Conservation (phyloP, 2,888 invertebrate species). For the Ophonus ardosiacus region DNA sequence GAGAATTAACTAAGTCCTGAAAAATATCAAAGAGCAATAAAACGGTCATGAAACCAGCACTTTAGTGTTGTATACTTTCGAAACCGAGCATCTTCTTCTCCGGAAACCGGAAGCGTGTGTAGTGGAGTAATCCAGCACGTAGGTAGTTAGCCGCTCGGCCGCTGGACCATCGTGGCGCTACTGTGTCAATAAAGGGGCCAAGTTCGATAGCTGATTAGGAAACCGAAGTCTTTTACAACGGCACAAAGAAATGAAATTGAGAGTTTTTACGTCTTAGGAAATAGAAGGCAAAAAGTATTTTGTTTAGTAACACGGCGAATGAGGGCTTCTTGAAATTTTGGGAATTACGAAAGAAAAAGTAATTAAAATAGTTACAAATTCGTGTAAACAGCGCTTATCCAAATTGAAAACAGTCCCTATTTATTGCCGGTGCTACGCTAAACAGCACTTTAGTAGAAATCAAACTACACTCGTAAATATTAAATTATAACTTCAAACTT, state of each 20-base stretch:
- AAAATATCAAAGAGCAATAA: neutral
- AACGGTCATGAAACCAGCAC: neutral
- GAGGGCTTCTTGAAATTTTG: neutral
- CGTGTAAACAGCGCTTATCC: too few relatives aligned
- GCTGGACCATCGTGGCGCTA: neutral
- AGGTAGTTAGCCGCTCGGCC: conserved; percentile 29
- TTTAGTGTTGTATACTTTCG: neutral
- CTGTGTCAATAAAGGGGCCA: neutral
- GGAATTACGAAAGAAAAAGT: neutral
- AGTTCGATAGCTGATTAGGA: neutral
- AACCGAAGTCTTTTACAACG: neutral
- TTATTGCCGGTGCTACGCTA: too few relatives aligned
- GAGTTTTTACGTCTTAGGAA: neutral
- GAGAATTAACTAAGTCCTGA: neutral
- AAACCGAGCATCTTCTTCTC: neutral
- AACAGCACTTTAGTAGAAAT: too few relatives aligned
- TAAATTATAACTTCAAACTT: too few relatives aligned
- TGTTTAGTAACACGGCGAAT: neutral
- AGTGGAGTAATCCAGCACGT: conserved; percentile 32
- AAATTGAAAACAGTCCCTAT: too few relatives aligned
- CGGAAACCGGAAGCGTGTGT: conserved; percentile 31
- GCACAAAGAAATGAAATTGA: neutral
- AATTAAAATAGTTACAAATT: neutral
- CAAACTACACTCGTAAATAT: too few relatives aligned
- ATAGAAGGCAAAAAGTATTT: neutral